Conservation (phyloP, 1,140 invertebrate species). For the Zaprionus gabonicus region DNA sequence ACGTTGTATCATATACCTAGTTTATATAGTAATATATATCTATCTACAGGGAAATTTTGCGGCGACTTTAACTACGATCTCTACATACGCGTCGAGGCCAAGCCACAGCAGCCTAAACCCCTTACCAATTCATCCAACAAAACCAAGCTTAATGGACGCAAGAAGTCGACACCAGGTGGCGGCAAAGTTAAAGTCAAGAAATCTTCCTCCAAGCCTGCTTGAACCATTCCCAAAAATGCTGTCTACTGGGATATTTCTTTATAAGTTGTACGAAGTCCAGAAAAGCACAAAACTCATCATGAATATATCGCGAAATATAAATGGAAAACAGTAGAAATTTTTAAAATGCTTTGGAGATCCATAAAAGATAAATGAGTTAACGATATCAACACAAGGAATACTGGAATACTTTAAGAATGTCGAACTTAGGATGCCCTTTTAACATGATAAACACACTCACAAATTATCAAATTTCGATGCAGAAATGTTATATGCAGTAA, state of each 20-base stretch:
- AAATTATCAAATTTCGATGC: too few species aligned
- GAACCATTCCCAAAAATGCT: not conserved
- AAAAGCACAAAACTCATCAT: slow-evolving; percentile 7
- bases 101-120: slow-evolving; percentile 70
- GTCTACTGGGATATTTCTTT: not conserved
- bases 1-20: not conserved
- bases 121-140: slow-evolving; percentile 64
- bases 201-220: slow-evolving; percentile 44
- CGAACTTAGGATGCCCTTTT: slow-evolving; percentile 1
- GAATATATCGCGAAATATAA: slow-evolving; percentile 26
- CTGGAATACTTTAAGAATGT: not conserved
- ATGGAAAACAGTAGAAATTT: slow-evolving; percentile 73
- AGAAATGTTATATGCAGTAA: too few species aligned
- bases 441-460: not conserved
- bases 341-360: slow-evolving; percentile 46
- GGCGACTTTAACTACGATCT: slow-evolving; percentile 85
- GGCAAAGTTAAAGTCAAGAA: slow-evolving; percentile 84
- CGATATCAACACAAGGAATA: not conserved
- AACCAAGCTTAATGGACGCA: slow-evolving; percentile 75
- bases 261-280: not conserved
- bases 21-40: not conserved
- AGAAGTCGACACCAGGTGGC: slow-evolving; percentile 90
- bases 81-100: slow-evolving; percentile 83
- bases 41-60: slow-evolving; percentile 83
- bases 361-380: slow-evolving; percentile 24